These are phyloP conservation scores for Synanthedon formicaeformis DNA, from an alignment of 2,888 invertebrate species.

Conservation along the genomic window DNA sequence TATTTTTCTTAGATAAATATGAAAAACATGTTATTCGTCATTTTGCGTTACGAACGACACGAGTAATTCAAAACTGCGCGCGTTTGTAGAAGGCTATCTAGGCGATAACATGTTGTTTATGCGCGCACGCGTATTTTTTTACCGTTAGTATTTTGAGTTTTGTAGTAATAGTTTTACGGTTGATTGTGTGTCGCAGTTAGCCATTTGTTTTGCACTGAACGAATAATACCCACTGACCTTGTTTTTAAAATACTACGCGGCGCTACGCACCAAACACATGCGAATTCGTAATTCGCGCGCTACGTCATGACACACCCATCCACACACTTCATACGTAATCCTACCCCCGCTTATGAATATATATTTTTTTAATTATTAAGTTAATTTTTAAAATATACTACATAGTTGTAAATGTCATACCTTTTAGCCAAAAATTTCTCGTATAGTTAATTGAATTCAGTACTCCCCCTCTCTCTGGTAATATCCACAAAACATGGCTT, in stretches of 20 bases:
- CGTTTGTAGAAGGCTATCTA: conserved; percentile 37
- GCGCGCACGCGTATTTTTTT: conserved; percentile 18
- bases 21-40: conserved; percentile 27
- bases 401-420: too few relatives aligned
- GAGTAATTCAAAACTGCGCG: conserved; percentile 22
- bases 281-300: conserved; percentile 27
- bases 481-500: too few relatives aligned
- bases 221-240: conserved; percentile 39
- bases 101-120: conserved; percentile 35
- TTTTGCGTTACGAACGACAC: conserved; percentile 14
- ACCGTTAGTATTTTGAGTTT: conserved; percentile 16
- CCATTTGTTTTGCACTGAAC: conserved; percentile 24
- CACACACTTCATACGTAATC: too few relatives aligned
- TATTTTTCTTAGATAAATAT: conserved; percentile 1
- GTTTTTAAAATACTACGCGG: conserved; percentile 58
- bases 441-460: not conserved
- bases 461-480: not conserved
- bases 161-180: conserved; percentile 29
- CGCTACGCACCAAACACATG: conserved; percentile 27
- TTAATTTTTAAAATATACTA: not conserved
- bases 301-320: conserved; percentile 66
- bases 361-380: not conserved
- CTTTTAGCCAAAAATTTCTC: too few relatives aligned
- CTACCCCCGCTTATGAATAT: not conserved
- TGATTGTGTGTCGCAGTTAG: conserved; percentile 27